Evolutionary conservation across 2,888 invertebrate species (phyloP).

Genomic region (Microctonus brassicae): DNA sequence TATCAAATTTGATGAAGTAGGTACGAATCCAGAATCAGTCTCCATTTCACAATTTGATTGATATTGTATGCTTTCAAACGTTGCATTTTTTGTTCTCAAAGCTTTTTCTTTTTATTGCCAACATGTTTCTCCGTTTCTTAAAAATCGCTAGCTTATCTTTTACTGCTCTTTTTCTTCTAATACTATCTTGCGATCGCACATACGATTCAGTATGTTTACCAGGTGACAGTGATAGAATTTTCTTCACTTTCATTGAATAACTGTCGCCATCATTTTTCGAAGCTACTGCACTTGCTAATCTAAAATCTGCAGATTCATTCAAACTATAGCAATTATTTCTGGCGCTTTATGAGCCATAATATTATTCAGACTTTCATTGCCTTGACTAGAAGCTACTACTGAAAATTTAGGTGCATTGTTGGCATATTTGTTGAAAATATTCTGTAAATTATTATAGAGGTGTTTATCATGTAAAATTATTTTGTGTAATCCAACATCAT

Average conservation of each 20-base stretch:
- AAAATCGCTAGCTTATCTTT: too few species aligned
- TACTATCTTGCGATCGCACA: too few species aligned
- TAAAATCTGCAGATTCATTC: constrained; percentile 36
- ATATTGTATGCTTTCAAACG: too few species aligned
- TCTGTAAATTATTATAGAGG: background rate
- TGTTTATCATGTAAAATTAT: background rate
- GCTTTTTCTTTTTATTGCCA: too few species aligned
- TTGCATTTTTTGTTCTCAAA: too few species aligned
- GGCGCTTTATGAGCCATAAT: constrained; percentile 38
- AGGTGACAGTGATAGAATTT: background rate
- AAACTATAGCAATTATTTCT: constrained; percentile 38
- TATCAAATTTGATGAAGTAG: too few species aligned
- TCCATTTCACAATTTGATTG: background rate
- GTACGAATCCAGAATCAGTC: background rate
- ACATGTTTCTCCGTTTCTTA: too few species aligned
- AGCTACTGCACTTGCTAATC: constrained; percentile 36
- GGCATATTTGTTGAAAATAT: background rate
- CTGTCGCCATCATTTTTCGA: constrained; percentile 37
- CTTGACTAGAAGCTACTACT: constrained; percentile 34
- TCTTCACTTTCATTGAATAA: constrained; percentile 21
- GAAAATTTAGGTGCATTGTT: constrained; percentile 27
- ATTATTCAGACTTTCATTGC: constrained; percentile 37
- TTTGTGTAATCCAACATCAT: background rate
- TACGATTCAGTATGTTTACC: background rate
- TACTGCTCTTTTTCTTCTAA: too few species aligned